Percentiles rank a stretch among this genome's conserved stretches.
phyloP scores from a whole-genome alignment of 1,140 invertebrate species.

The Tetramorium alpestre region DNA sequence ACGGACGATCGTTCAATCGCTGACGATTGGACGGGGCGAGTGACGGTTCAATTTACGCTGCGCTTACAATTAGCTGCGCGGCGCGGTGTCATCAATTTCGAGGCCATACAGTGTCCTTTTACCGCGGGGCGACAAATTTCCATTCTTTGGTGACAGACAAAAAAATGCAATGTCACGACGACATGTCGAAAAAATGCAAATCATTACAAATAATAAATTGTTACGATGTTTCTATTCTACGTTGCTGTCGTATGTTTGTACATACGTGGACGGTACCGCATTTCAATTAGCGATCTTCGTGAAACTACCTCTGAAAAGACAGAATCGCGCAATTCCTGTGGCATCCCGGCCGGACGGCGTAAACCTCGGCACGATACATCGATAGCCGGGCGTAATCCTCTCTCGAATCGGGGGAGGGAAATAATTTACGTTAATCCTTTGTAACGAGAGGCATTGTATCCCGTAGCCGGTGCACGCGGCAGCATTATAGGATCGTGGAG shows the following conservation, averaged over 20 bases:
- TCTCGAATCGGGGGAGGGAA: slow-evolving; percentile 24
- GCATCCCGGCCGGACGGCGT: slow-evolving; percentile 22
- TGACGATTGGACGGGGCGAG: not conserved
- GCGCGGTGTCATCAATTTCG: slow-evolving; percentile 18
- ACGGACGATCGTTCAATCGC: not conserved
- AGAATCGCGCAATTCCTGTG: slow-evolving; percentile 48
- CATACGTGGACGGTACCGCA: not conserved
- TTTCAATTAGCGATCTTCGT: slow-evolving; percentile 28
- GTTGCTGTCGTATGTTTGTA: slow-evolving; percentile 26
- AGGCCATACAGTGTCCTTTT: not conserved
- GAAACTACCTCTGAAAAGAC: not conserved
- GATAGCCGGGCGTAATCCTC: slow-evolving; percentile 43
- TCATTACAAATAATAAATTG: not conserved
- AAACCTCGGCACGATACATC: slow-evolving; percentile 50
- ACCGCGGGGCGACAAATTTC: not conserved
- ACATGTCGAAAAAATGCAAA: not conserved
- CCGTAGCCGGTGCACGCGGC: slow-evolving; percentile 8
- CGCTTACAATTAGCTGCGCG: not conserved
- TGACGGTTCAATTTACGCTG: slow-evolving; percentile 25
- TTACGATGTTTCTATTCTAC: slow-evolving; percentile 33
- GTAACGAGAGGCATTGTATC: slow-evolving; percentile 46
- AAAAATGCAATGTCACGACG: not conserved
- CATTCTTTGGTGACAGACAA: not conserved
- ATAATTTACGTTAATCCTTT: slow-evolving; percentile 62
- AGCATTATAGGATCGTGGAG: not conserved